A percentile compares a stretch with the other conserved stretches of the same genome.
Evolutionary conservation across 2,797 vertebrate species (phyloP).

Genomic region (Furcifer pardalis): DNA sequence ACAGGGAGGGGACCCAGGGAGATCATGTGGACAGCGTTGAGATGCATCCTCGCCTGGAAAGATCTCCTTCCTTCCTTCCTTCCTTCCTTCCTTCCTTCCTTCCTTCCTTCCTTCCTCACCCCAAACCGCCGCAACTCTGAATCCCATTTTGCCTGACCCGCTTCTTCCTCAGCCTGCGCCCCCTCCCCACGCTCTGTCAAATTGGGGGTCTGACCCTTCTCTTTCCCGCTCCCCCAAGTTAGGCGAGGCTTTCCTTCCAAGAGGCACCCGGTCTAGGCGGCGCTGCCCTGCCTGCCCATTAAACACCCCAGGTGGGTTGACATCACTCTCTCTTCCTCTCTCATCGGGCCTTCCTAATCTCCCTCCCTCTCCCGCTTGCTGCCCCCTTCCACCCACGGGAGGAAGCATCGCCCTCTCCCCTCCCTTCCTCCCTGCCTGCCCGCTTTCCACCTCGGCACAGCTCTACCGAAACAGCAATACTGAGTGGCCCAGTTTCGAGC

Average conservation of each 20-base stretch:
- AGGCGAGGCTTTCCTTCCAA: neutral
- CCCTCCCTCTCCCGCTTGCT: neutral
- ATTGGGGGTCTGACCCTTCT: no score
- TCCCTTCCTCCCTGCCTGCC: slow-evolving; percentile 14
- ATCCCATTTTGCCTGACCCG: slow-evolving; percentile 64
- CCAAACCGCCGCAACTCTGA: neutral
- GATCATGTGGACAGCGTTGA: slow-evolving; percentile 69
- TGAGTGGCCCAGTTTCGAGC: slow-evolving; percentile 63
- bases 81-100: slow-evolving; percentile 1
- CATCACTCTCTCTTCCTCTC: slow-evolving; percentile 12
- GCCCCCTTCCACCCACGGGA: neutral
- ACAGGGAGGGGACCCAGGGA: slow-evolving; percentile 34
- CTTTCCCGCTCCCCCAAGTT: neutral
- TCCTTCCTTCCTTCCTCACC: slow-evolving; percentile 55
- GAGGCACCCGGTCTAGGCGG: neutral
- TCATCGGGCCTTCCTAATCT: neutral
- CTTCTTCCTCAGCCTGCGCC: slow-evolving; percentile 23
- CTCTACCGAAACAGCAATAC: slow-evolving; percentile 51
- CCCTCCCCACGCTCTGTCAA: no score
- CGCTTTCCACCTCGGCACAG: slow-evolving; percentile 29
- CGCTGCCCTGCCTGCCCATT: neutral
- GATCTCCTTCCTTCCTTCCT: neutral
- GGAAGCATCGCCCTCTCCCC: slow-evolving; percentile 4
- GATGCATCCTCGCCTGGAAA: no score
- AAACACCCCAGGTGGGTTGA: neutral